Evolutionary conservation across 2,113 vertebrate species (phyloP), one percentile per base, ranked within the genome.

Genomic region (Tiliqua scincoides): DNA sequence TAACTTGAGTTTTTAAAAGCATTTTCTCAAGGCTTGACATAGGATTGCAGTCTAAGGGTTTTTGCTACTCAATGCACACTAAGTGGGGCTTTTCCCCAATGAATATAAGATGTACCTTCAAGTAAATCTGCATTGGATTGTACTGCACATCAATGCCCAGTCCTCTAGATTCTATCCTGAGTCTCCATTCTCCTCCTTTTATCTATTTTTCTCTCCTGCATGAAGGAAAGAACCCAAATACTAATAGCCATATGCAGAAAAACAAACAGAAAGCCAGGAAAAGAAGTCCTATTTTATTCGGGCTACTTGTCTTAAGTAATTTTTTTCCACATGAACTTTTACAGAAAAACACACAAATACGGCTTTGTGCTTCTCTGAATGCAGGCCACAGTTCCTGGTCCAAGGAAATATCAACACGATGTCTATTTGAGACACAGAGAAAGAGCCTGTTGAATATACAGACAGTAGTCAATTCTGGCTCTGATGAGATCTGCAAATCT

Each of bases 301-400:
- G 80, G 93, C 32, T 18, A 75, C 82, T 88, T 87, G 61, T 77
- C 86, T 93, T 89, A 94, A 78, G 90, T 82, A 87, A 67, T n/a
- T 74, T 93, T 93, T 80, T 89, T 89, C 91, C 89, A 91, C 2
- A 25, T 83, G 85, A 95, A 93, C 86, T 94, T n/a, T 89, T 76
- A 48, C 87, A 59, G 84, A 88, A 89, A 83, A 35, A 67, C 82
- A 82, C 88, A 95, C 87, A 95, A 90, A 90, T 30, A 32, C 20
- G 20, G 72, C 86, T 93, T 89, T 94, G 90, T 93, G 81, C 72
- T 83, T 85, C 91, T 92, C 92, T 94, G 84, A 91, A 92, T 85
- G 87, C 89, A 90, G 70, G 0, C 0, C 3, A 0, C 43, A 84
- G 77, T 91, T 92, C 84, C 57, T 21, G 79, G 89, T 86, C 85